These are phyloP conservation scores for Macrotrachela quadricornifera DNA, from an alignment of 1,140 invertebrate genomes.

Conservation along the genomic window DNA sequence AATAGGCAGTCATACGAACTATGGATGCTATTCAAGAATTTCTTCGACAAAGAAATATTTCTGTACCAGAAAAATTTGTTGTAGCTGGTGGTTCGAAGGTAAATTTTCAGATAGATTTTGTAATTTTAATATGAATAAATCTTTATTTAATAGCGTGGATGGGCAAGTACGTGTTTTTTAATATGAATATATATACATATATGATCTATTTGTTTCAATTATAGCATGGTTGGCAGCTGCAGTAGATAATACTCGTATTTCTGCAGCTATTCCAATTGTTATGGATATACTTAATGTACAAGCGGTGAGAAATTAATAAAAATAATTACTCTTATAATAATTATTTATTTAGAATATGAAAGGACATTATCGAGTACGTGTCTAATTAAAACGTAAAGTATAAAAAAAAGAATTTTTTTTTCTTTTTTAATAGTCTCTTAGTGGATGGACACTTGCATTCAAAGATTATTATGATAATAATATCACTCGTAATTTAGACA, in stretches of 20 bases:
- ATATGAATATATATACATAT: too few relatives aligned
- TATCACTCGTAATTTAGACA: slow-evolving; percentile 1
- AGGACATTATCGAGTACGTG: slow-evolving; percentile 14
- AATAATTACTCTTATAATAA: neutral
- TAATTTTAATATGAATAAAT: neutral
- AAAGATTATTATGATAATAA: slow-evolving; percentile 8
- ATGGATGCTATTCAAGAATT: slow-evolving; percentile 14
- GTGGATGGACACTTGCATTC: slow-evolving; percentile 9
- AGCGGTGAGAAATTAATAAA: too few relatives aligned
- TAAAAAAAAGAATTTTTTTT: too few relatives aligned
- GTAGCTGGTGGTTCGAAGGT: slow-evolving; percentile 3
- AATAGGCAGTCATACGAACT: slow-evolving; percentile 15
- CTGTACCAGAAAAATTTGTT: slow-evolving; percentile 1
- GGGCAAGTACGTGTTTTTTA: slow-evolving; percentile 7
- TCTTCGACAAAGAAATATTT: neutral
- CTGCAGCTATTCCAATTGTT: slow-evolving; percentile 20
- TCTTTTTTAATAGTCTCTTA: neutral
- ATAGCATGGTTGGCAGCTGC: too few relatives aligned
- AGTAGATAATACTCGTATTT: slow-evolving; percentile 12
- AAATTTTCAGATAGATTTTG: neutral
- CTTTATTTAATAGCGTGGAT: neutral
- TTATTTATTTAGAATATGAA: neutral
- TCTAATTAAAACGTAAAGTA: too few relatives aligned
- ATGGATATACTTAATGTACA: slow-evolving; percentile 20
- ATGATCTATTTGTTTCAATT: too few relatives aligned